Conservation (phyloP, 2,797 vertebrate genomes). For the Lutjanus campechanus region DNA sequence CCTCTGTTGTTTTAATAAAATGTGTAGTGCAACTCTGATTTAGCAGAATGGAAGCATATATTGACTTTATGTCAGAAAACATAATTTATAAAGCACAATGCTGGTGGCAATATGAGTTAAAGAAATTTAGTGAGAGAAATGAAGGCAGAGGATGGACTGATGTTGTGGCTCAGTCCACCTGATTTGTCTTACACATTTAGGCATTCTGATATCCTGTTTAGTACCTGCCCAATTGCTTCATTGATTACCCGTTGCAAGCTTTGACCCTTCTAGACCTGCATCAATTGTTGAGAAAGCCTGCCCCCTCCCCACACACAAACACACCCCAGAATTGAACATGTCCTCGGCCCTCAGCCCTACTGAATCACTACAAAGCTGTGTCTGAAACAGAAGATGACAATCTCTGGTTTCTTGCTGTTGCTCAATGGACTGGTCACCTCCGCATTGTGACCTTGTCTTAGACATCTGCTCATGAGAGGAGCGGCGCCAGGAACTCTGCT, state of each 20-base stretch:
- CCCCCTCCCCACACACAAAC: no score
- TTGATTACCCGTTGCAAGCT: constrained; percentile 68
- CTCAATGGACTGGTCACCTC: constrained; percentile 68
- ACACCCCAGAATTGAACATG: neutral
- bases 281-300: constrained; percentile 44
- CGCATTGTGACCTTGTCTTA: constrained; percentile 75
- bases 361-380: constrained; percentile 29
- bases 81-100: constrained; percentile 55
- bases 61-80: constrained; percentile 77
- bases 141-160: constrained; percentile 33
- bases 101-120: constrained; percentile 45
- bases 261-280: constrained; percentile 62
- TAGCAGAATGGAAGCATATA: constrained; percentile 71
- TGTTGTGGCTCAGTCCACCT: constrained; percentile 32
- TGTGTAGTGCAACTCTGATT: constrained; percentile 42
- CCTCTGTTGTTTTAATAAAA: constrained; percentile 55
- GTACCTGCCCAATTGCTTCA: constrained; percentile 52
- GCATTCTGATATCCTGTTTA: constrained; percentile 66
- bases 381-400: constrained; percentile 65
- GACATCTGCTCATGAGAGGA: constrained; percentile 71
- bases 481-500: constrained; percentile 71
- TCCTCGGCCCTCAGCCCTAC: constrained; percentile 26
- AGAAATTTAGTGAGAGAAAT: constrained; percentile 57
- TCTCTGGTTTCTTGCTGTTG: constrained; percentile 59
- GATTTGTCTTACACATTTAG: constrained; percentile 63